Evolutionary conservation across 2,113 vertebrate species (phyloP), one percentile per base, ranked within the genome.

Genomic region (Papio anubis): DNA sequence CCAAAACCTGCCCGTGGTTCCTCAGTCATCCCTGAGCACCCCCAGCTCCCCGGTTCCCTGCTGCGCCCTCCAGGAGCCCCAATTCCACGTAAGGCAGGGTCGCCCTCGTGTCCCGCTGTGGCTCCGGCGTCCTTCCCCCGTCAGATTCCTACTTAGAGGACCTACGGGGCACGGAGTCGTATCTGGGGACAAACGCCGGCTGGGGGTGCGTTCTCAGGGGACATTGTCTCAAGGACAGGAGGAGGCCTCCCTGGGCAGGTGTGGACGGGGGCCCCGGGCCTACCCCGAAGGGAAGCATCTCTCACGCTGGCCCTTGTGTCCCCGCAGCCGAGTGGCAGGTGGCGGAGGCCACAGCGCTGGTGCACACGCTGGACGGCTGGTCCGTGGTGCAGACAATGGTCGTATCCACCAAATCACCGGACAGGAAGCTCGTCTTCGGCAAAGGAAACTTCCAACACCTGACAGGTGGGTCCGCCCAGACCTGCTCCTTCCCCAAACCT

Each of bases 351-450:
- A 76, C 98, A 57, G 99, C 99, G 7, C 99, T 99, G 9, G 98
- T 99, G 48, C 98, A 99, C 93, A 99, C 99, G 0, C 98, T 99
- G 97, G 98, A 99, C 21, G 98, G 98, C 97, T 99, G 99, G 99
- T 99, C 89, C 0, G 98, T 99, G 70, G 96, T 99, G 96, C 99
- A 99, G 76, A 99, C 98, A 86, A 66, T 99, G 96, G 98, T 99
- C 96, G 86, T 99, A 79, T 99, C 99, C 96, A 99, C 99, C 80
- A 99, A 99, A 97, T 99, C 98, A 9, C 99, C 99, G 0, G 98
- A 99, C 90, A 99, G 99, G 97, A 99, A 98, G 98, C 97, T 97
- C 82, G 92, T 99, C 86, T 99, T 99, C 68, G 99, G 99, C 66
- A 99, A 99, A 96, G 99, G 99, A 40, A 99, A 99, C 98, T 99